Evolutionary conservation across 92 coral and sea anemone genomes (phyloP).

Genomic region (Actinostola sp.): DNA sequence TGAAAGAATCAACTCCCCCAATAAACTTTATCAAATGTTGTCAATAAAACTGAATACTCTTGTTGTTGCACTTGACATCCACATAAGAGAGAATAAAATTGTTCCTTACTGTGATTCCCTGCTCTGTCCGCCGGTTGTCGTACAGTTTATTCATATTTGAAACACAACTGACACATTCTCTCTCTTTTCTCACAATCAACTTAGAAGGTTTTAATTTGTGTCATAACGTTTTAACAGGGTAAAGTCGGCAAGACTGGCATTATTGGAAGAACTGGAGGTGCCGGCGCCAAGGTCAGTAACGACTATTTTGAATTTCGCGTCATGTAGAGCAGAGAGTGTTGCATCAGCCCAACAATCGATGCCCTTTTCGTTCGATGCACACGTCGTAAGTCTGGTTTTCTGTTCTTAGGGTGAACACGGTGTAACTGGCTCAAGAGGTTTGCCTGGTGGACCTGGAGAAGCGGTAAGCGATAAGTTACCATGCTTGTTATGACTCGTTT

Average conservation of each 20-base stretch:
- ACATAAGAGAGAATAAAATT: too few species aligned
- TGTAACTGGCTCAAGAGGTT: conserved; percentile 59
- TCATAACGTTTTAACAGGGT: conserved; percentile 35
- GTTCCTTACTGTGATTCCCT: too few species aligned
- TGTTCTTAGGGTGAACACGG: conserved; percentile 71
- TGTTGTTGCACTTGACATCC: too few species aligned
- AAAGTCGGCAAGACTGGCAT: conserved; percentile 41
- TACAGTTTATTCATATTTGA: background rate
- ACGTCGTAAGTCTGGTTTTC: background rate
- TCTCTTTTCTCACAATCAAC: too few species aligned
- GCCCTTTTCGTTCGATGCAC: too few species aligned
- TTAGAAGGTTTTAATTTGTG: too few species aligned
- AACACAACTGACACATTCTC: background rate
- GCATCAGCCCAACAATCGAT: too few species aligned
- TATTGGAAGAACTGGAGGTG: conserved; percentile 37
- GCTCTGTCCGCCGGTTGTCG: too few species aligned
- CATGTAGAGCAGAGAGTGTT: too few species aligned
- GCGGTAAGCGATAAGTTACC: conserved; percentile 43
- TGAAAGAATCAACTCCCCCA: too few species aligned
- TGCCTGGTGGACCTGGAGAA: conserved; percentile 66
- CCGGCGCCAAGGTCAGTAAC: conserved; percentile 51
- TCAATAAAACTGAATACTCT: too few species aligned
- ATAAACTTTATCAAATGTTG: too few species aligned
- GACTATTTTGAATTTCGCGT: background rate
- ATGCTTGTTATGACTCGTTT: background rate